These are phyloP conservation scores for Sinodicranocentrus sp. DNA, from an alignment of 2,888 invertebrate genomes.

Conservation along the genomic window DNA sequence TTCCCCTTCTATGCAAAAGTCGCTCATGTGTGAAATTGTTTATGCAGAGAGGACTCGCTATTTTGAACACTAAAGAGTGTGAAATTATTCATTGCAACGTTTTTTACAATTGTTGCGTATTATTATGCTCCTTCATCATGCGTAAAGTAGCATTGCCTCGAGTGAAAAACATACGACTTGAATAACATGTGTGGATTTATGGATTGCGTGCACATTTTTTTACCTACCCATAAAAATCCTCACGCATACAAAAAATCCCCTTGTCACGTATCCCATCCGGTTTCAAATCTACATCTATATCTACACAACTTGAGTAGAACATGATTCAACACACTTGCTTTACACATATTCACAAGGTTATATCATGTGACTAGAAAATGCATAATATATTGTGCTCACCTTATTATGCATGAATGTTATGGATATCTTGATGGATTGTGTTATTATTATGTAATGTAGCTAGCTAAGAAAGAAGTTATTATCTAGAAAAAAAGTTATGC, in stretches of 20 bases:
- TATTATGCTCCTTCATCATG: not conserved
- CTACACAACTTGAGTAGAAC: constrained; percentile 4
- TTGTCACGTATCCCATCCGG: constrained; percentile 65
- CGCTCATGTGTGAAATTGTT: too few relatives aligned
- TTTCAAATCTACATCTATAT: constrained; percentile 44
- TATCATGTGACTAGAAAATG: not conserved
- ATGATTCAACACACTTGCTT: not conserved
- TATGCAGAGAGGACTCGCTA: too few relatives aligned
- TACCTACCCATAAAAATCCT: constrained; percentile 4
- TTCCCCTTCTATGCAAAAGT: too few relatives aligned
- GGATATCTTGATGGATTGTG: constrained; percentile 64
- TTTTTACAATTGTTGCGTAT: not conserved
- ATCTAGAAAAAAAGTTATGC: constrained; percentile 28
- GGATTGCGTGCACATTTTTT: constrained; percentile 55
- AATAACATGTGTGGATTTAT: constrained; percentile 19
- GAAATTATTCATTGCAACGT: not conserved
- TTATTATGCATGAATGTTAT: constrained; percentile 29
- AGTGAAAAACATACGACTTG: too few relatives aligned
- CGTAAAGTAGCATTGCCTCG: not conserved
- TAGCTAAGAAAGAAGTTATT: constrained; percentile 63
- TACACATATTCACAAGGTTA: not conserved
- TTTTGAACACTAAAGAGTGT: too few relatives aligned
- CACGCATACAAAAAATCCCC: constrained; percentile 57
- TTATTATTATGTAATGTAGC: constrained; percentile 47
- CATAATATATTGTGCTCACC: not conserved